Base-by-base conservation (phyloP, 2,888 invertebrate species). In the Alentia gelatinosa region DNA sequence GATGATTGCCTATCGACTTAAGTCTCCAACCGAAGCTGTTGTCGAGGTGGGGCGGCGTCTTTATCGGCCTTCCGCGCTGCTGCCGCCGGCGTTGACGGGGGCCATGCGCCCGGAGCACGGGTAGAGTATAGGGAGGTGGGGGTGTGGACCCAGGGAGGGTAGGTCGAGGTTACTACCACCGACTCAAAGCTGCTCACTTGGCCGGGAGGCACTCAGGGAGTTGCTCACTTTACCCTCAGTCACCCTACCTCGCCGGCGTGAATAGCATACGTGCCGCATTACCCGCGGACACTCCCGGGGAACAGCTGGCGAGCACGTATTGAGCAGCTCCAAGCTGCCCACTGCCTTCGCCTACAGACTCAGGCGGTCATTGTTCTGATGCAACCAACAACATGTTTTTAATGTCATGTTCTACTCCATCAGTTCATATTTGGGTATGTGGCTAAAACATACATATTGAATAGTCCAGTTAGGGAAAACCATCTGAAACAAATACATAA, bases 21-120 rank as follows among this genome's bases (percentile, higher is more conserved):
- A 56, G 56, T 56, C 56, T 56, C 5, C 19, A n/a, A n/a, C 56
- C 56, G n/a, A 56, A 56, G n/a, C 56, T 56, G 56, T 56, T 56
- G 56, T 56, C 56, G 56, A n/a, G 56, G 19, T 56, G 3, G 56
- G 56, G n/a, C 19, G 56, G 56, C 56, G 56, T 56, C 56, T 56
- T 56, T 56, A 56, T 56, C 56, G 56, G 56, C 56, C 56, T 56
- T 56, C 56, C 56, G n/a, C 56, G 56, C 56, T 56, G 56, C n/a
- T 56, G 56, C 56, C 56, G n/a, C 56, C n/a, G 56, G 47, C 47
- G 15, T 7, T 42, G 47, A 42, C 47, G 15, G 47, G 47, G 7
- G 47, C 7, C 47, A 42, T 42, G 47, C 7, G 47, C 47, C n/a
- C n/a, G n/a, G n/a, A n/a, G n/a, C n/a, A n/a, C n/a, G n/a, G n/a